Evolutionary conservation across 1,140 invertebrate genomes (phyloP).

Genomic region (Apis dorsata): DNA sequence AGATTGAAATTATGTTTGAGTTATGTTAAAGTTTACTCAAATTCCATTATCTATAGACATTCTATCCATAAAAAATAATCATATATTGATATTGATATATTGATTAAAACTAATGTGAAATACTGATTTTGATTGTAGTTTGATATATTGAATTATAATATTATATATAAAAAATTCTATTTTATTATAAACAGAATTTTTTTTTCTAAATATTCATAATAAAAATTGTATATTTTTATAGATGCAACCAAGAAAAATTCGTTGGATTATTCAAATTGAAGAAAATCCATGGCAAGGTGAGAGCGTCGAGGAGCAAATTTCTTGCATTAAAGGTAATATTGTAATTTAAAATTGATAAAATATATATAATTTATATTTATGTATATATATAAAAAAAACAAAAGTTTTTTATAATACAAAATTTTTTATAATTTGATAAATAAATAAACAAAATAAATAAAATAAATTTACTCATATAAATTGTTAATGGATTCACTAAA

Average conservation of each 20-base stretch:
- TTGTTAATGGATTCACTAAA: neutral
- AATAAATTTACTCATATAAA: neutral
- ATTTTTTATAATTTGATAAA: neutral
- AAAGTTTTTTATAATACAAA: too few species aligned
- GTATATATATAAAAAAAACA: neutral
- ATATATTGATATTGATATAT: constrained; percentile 40
- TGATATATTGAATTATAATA: neutral
- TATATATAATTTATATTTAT: too few species aligned
- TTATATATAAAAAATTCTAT: too few species aligned
- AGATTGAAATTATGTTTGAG: constrained; percentile 16
- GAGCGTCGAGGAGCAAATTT: constrained; percentile 80
- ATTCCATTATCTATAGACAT: constrained; percentile 49
- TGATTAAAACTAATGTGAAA: constrained; percentile 44
- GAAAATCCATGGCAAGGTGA: constrained; percentile 75
- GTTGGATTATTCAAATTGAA: constrained; percentile 80
- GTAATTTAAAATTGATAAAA: neutral
- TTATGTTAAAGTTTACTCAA: constrained; percentile 20
- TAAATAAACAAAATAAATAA: neutral
- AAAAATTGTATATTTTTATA: constrained; percentile 23
- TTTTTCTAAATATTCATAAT: neutral
- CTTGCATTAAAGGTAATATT: constrained; percentile 78
- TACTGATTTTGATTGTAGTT: constrained; percentile 50
- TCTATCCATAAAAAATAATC: constrained; percentile 61
- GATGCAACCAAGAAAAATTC: constrained; percentile 76
- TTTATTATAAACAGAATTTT: neutral